A percentile compares a stretch with the other conserved stretches of the same genome.
Conservation (phyloP, 2,113 vertebrate genomes). For the Sylvietta virens region DNA sequence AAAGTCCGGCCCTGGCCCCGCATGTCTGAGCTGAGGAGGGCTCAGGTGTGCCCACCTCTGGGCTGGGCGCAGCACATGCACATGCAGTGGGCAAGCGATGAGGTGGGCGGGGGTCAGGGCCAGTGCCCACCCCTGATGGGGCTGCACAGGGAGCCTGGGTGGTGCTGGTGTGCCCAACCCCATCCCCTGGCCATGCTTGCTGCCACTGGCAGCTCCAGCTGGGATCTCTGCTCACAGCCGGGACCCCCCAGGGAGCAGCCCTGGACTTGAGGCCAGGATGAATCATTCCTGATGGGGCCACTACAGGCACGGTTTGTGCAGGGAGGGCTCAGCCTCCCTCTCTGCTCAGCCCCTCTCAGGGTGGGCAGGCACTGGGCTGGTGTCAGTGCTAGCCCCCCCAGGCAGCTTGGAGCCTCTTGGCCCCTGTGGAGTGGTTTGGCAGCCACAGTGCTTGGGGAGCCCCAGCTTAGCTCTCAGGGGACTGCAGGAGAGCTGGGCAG, state of each 20-base stretch:
- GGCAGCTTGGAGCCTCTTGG: not conserved
- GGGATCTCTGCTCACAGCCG: not conserved
- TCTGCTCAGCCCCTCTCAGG: not conserved
- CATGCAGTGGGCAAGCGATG: slow-evolving; percentile 59
- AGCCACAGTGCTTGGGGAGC: not conserved
- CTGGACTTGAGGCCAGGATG: not conserved
- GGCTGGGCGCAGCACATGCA: slow-evolving; percentile 47
- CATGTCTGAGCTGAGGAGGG: not conserved
- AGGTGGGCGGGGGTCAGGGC: not conserved
- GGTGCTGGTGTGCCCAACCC: not conserved
- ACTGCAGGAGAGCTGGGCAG: not conserved
- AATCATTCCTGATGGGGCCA: not conserved
- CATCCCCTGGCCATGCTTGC: fast-evolving
- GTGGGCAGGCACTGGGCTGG: not conserved
- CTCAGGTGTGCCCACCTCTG: slow-evolving; percentile 51
- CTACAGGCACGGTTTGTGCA: not conserved
- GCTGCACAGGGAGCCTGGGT: not conserved
- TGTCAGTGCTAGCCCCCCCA: not conserved
- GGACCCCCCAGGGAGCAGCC: not conserved
- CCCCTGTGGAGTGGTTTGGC: not conserved
- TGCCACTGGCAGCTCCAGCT: fast-evolving
- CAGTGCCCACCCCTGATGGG: not conserved
- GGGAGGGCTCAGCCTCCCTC: not conserved
- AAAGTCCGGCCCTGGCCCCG: not conserved
- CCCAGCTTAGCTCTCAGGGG: not conserved